Base-by-base conservation (phyloP, 1,140 invertebrate genomes). In the Dolichoris vasculosae region DNA sequence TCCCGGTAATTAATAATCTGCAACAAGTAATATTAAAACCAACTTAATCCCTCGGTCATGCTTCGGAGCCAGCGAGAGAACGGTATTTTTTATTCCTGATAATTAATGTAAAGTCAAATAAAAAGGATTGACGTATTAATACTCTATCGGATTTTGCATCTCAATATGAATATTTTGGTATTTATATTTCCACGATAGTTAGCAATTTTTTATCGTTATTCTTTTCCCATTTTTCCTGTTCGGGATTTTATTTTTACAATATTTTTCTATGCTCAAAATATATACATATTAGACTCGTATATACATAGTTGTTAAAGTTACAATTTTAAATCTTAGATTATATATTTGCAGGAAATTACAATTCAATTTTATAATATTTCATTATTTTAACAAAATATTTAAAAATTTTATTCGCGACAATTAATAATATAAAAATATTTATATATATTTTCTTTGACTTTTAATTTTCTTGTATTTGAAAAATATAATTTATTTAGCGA, bases 61-160 rank as follows among this genome's bases (percentile, higher is more conserved):
- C 48, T 32, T 38, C 7, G 26, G 15, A 32, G 69, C 38, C 13
- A 76, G n/a, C 26, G n/a, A 90, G 89, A 89, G 89, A 89, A 90
- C 89, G 86, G 89, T 88, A 8, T 92, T 93, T 92, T 93, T 93
- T 93, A 93, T 93, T 93, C 92, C 91, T 89, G 89, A 92, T 94
- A 93, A 94, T 94, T 94, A 93, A 94, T 93, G 90, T 90, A 91
- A 93, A 93, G 92, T 92, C 92, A 93, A 93, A 92, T 91, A 93
- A 90, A 90, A 91, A 92, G 91, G 90, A 92, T 92, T 92, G 90
- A 88, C n/a, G 11, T 59, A 64, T 4, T n/a, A 26, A 43, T 26
- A 32, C 59, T 8, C 67, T 64, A 51, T n/a, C 7, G 46, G 15
- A 0, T 77, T 51, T 55, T 35, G 20, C 20, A 32, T 77, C 40